These are phyloP conservation scores for Drosophila aldrichi DNA, from an alignment of 2,888 invertebrate species.

Conservation along the genomic window DNA sequence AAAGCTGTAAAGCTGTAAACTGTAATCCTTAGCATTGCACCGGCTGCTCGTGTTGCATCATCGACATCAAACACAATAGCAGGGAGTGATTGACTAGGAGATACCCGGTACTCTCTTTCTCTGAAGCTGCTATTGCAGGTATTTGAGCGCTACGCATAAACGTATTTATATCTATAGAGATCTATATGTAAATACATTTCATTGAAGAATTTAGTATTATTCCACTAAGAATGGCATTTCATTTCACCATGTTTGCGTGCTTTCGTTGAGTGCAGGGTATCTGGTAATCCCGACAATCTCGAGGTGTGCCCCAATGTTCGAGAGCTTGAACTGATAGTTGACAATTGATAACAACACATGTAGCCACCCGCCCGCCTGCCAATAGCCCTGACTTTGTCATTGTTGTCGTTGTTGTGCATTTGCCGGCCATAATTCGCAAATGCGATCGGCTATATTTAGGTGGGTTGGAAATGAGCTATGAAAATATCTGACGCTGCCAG, in stretches of 20 bases:
- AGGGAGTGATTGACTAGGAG: not conserved
- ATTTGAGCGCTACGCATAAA: not conserved
- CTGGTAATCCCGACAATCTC: constrained; percentile 10
- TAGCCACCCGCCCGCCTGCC: constrained; percentile 1
- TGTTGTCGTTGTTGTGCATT: constrained; percentile 19
- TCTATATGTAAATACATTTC: not conserved
- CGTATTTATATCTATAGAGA: not conserved
- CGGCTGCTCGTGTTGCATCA: constrained; percentile 44
- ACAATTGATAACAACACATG: constrained; percentile 40
- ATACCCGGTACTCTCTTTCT: not conserved
- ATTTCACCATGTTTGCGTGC: not conserved
- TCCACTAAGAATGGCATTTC: not conserved
- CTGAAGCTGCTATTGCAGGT: not conserved
- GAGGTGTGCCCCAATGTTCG: constrained; percentile 26
- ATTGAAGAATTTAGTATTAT: not conserved
- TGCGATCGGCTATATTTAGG: constrained; percentile 46
- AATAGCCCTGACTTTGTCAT: constrained; percentile 37
- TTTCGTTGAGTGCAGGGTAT: not conserved
- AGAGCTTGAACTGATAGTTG: constrained; percentile 17
- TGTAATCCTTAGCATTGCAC: constrained; percentile 10
- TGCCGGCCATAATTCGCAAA: constrained; percentile 25
- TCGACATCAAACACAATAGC: constrained; percentile 13
- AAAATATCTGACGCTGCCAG: constrained; percentile 31
- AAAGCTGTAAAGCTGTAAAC: constrained; percentile 23
- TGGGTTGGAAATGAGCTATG: constrained; percentile 27